These are phyloP conservation scores for Sesia apiformis DNA, from an alignment of 2,888 invertebrate species.

Conservation along the genomic window DNA sequence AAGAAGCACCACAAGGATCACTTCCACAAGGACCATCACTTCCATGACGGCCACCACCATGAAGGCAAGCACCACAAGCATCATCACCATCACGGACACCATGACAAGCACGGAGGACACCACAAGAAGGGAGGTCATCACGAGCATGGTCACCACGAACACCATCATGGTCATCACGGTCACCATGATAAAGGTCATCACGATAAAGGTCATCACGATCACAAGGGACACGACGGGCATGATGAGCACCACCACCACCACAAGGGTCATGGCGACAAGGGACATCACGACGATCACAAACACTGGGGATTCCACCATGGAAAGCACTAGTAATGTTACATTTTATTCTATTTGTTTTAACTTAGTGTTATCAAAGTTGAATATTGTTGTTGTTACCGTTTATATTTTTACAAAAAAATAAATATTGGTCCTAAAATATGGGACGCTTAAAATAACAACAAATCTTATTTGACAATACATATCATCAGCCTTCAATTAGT, in stretches of 20 bases:
- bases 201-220: slow-evolving; percentile 85
- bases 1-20: slow-evolving; percentile 91
- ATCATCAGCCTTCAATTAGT: too few species aligned
- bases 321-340: slow-evolving; percentile 44
- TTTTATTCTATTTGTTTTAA: slow-evolving; percentile 6
- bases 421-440: not conserved
- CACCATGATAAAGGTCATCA: slow-evolving; percentile 87
- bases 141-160: slow-evolving; percentile 84
- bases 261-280: slow-evolving; percentile 85
- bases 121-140: slow-evolving; percentile 88
- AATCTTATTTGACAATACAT: too few species aligned
- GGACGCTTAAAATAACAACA: too few species aligned
- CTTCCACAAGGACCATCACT: slow-evolving; percentile 90
- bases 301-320: slow-evolving; percentile 79
- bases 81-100: slow-evolving; percentile 82
- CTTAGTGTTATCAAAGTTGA: not conserved
- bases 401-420: not conserved
- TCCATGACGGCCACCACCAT: slow-evolving; percentile 89
- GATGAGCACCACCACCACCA: slow-evolving; percentile 83
- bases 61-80: slow-evolving; percentile 88
- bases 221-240: slow-evolving; percentile 86
- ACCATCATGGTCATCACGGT: slow-evolving; percentile 85
- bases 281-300: slow-evolving; percentile 82
- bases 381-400: slow-evolving; percentile 17
- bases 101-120: slow-evolving; percentile 82